Evolutionary conservation across 2,113 vertebrate genomes (phyloP), one percentile per base, ranked within the genome.

Genomic region (Ophiodon elongatus): DNA sequence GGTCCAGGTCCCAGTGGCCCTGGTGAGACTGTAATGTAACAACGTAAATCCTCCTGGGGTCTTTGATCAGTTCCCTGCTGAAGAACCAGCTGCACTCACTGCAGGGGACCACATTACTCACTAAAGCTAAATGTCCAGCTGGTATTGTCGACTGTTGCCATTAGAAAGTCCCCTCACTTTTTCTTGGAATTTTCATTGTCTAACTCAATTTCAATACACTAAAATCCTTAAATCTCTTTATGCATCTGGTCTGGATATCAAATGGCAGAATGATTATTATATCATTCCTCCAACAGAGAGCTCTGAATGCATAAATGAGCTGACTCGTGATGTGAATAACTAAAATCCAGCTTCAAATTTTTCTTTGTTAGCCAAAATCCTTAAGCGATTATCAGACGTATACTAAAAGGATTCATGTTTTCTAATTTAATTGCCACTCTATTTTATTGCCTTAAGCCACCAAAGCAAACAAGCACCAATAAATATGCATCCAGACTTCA

Each of bases 11-110:
- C 73, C 74, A 78, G 75, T 33, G 77, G 81, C 56, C 89, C 85
- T 85, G 86, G 41, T 86, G 76, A 87, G 84, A 80, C 80, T 84
- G 68, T 85, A 92, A 88, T 88, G 87, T 81, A 91, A 91, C 84
- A 82, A 88, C 72, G 79, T 90, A 89, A 87, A 90, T 79, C 80
- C 82, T 88, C 66, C 68, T 27, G 10, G 77, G 90, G 82, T 73
- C 43, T 90, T 84, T 91, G 91, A 92, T 92, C 78, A 60, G 79
- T 82, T 82, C 88, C 91, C 90, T 82, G 81, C 84, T 80, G 76
- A 88, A 87, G 45, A 33, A 87, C 74, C 92, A 92, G 87, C 90
- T 93, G 91, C 71, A 67, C 54, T 86, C 87, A 73, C 88, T 60
- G 84, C 81, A 79, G 82, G 91, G 64, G 69, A 50, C 23, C 14